Conservation (phyloP, 1,140 invertebrate species). For the Eriosoma lanigerum region DNA sequence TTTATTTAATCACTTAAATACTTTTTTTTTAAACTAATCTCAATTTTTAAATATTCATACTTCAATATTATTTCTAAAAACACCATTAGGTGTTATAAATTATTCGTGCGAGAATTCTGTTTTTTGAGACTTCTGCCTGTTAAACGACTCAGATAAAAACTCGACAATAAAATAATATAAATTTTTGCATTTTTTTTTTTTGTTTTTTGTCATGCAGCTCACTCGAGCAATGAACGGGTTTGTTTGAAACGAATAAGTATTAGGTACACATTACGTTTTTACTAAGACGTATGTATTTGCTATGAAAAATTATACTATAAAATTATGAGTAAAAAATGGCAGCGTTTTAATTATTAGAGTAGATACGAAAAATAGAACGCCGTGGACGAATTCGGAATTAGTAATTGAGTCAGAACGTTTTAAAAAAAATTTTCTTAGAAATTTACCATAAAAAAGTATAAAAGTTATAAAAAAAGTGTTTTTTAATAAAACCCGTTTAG, state of each 20-base stretch:
- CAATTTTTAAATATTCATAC: too few species aligned
- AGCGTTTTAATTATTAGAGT: background rate
- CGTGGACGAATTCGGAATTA: background rate
- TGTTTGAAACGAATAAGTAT: constrained; percentile 27
- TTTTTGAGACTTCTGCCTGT: constrained; percentile 33
- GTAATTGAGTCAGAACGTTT: background rate
- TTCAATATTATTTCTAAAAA: too few species aligned
- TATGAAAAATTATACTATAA: constrained; percentile 7
- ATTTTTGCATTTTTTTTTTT: background rate
- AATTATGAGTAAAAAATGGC: constrained; percentile 29
- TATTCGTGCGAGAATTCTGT: too few species aligned
- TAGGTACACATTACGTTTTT: background rate
- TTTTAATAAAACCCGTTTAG: background rate
- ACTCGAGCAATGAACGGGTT: constrained; percentile 36
- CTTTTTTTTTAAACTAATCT: too few species aligned
- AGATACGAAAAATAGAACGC: background rate
- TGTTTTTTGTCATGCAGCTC: constrained; percentile 8
- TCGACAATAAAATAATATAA: background rate
- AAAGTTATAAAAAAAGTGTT: background rate
- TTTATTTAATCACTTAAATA: too few species aligned
- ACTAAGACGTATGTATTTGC: too few species aligned
- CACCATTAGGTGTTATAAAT: too few species aligned
- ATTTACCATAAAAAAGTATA: background rate
- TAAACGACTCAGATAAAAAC: constrained; percentile 48
- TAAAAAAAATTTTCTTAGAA: background rate